Conservation (phyloP, 1,140 invertebrate species). For the Gyrodactylus bullatarudis region DNA sequence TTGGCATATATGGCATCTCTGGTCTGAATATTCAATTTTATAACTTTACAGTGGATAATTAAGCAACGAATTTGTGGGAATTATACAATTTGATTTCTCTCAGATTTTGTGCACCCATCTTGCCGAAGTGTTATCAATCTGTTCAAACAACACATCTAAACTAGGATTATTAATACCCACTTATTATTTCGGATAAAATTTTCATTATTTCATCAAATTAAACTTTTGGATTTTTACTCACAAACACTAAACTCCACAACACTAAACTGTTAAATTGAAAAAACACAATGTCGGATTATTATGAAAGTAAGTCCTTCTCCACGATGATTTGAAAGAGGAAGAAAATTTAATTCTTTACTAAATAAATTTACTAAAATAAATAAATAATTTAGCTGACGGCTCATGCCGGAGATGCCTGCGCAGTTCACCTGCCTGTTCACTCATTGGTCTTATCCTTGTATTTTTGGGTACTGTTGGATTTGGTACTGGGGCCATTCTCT, state of each 20-base stretch:
- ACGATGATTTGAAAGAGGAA: neutral
- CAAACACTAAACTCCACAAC: no score
- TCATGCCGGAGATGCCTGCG: neutral
- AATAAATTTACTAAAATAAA: neutral
- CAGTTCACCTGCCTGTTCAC: neutral
- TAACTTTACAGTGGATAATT: no score
- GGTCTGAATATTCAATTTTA: neutral
- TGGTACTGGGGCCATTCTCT: neutral
- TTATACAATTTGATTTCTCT: no score
- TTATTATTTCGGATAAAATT: no score
- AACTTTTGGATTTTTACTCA: no score
- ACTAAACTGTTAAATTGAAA: no score
- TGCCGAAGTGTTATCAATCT: no score
- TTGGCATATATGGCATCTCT: neutral
- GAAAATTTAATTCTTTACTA: neutral
- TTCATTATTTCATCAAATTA: no score
- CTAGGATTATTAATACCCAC: no score
- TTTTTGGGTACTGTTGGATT: neutral
- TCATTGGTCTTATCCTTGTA: neutral
- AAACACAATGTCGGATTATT: neutral
- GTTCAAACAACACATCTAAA: no score
- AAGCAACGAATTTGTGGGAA: no score
- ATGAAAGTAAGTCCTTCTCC: neutral
- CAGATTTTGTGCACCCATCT: no score
- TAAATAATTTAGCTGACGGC: neutral